Percentiles rank a stretch among this genome's conserved stretches.
Evolutionary conservation across 2,888 invertebrate species (phyloP).

Genomic region (Heteromurus nitidus): DNA sequence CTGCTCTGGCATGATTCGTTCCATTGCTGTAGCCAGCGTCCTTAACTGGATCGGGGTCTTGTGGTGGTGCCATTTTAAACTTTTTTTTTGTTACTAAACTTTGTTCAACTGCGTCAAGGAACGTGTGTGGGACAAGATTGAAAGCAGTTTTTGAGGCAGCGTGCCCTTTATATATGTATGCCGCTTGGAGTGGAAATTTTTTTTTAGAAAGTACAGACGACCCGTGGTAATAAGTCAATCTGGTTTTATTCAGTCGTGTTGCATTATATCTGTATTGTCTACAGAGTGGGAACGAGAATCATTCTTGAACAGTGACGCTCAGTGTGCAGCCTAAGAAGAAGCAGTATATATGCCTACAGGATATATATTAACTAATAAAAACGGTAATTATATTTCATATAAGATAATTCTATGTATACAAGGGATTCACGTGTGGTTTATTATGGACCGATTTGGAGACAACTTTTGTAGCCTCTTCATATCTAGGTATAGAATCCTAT

Average conservation of each 20-base stretch:
- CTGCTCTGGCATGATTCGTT: neutral
- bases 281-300: neutral
- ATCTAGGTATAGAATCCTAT: too few species aligned
- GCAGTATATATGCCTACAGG: too few species aligned
- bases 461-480: too few species aligned
- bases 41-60: conserved; percentile 5
- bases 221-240: neutral
- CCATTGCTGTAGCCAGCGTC: conserved; percentile 34
- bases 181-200: conserved; percentile 33
- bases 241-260: conserved; percentile 17
- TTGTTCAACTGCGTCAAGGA: neutral
- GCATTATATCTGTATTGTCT: neutral
- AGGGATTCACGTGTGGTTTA: neutral
- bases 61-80: conserved; percentile 45
- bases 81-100: neutral
- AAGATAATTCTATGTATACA: too few species aligned
- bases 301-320: neutral
- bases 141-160: neutral
- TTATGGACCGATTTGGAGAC: neutral
- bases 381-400: too few species aligned
- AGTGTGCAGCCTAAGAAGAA: too few species aligned
- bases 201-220: neutral
- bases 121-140: neutral
- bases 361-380: too few species aligned
- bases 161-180: neutral